These are phyloP conservation scores for Perdita meconis DNA, from an alignment of 2,888 invertebrate genomes.

Conservation along the genomic window DNA sequence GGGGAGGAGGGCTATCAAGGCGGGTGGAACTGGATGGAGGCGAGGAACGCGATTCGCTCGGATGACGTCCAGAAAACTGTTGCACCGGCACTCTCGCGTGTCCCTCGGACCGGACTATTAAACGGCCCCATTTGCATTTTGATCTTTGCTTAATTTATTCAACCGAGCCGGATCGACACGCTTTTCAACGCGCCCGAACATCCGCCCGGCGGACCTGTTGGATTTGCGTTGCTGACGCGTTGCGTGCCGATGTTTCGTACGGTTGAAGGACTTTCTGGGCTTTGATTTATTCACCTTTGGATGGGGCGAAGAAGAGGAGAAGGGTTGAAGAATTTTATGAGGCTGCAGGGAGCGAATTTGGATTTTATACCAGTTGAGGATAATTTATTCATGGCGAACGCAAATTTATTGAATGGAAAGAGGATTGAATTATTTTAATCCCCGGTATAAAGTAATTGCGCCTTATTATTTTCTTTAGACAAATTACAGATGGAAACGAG, in stretches of 20 bases:
- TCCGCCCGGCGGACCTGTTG: constrained; percentile 10
- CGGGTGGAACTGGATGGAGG: constrained; percentile 37
- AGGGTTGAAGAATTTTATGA: too few relatives aligned
- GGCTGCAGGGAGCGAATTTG: too few relatives aligned
- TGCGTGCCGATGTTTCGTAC: constrained; percentile 18
- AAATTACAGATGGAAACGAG: too few relatives aligned
- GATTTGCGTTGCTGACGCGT: constrained; percentile 20
- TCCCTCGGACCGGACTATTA: neutral
- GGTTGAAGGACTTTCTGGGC: neutral
- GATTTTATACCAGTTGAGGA: too few relatives aligned
- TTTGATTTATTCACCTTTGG: neutral
- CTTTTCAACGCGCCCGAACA: constrained; percentile 23
- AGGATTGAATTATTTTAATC: too few relatives aligned
- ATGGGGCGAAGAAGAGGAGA: too few relatives aligned
- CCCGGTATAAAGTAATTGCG: too few relatives aligned
- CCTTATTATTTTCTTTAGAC: too few relatives aligned
- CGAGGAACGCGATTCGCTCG: constrained; percentile 38
- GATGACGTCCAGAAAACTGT: constrained; percentile 31
- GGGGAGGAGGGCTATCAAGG: constrained; percentile 32
- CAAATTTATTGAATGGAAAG: too few relatives aligned
- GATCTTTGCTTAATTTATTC: constrained; percentile 54
- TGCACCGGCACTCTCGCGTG: constrained; percentile 11
- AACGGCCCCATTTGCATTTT: constrained; percentile 45
- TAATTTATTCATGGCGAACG: too few relatives aligned
- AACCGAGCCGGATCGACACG: constrained; percentile 17